Evolutionary conservation across 2,797 vertebrate species (phyloP).

Genomic region (Mastacembelus armatus): DNA sequence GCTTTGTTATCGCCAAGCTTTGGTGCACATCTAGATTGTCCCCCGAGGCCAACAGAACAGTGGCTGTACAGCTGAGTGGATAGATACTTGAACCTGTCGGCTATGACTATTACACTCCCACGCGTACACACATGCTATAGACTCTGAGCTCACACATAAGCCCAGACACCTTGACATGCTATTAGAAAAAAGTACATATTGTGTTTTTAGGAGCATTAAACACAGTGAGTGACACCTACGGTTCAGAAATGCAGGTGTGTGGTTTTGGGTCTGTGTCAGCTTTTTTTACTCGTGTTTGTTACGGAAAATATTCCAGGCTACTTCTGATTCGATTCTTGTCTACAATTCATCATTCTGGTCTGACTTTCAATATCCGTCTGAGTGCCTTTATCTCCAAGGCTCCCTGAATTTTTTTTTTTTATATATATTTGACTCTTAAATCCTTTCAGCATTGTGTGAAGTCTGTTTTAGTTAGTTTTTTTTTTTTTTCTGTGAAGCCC

Average conservation of each 20-base stretch:
- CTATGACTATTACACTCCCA: constrained; percentile 75
- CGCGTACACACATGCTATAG: constrained; percentile 55
- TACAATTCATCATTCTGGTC: constrained; percentile 57
- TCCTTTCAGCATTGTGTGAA: constrained; percentile 44
- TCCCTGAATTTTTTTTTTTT: constrained; percentile 21
- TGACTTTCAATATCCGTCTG: constrained; percentile 61
- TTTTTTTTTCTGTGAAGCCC: constrained; percentile 45
- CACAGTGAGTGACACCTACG: constrained; percentile 40
- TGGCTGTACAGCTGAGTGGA: constrained; percentile 79
- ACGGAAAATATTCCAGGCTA: constrained; percentile 36
- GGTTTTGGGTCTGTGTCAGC: constrained; percentile 13
- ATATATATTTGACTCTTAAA: constrained; percentile 48
- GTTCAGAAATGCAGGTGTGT: constrained; percentile 24
- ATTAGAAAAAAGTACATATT: too few relatives aligned
- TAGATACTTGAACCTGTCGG: constrained; percentile 82
- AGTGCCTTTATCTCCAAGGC: constrained; percentile 61
- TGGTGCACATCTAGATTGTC: constrained; percentile 84
- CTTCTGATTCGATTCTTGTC: constrained; percentile 49
- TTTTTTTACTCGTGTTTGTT: constrained; percentile 35
- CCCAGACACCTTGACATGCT: constrained; percentile 18
- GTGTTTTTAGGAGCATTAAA: constrained; percentile 20
- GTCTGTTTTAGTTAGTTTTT: constrained; percentile 58
- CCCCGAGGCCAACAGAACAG: constrained; percentile 77
- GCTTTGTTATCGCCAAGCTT: constrained; percentile 82
- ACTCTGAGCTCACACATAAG: constrained; percentile 30